These are phyloP conservation scores for Danio albolineatus DNA, from an alignment of 2,797 vertebrate species.

Conservation along the genomic window DNA sequence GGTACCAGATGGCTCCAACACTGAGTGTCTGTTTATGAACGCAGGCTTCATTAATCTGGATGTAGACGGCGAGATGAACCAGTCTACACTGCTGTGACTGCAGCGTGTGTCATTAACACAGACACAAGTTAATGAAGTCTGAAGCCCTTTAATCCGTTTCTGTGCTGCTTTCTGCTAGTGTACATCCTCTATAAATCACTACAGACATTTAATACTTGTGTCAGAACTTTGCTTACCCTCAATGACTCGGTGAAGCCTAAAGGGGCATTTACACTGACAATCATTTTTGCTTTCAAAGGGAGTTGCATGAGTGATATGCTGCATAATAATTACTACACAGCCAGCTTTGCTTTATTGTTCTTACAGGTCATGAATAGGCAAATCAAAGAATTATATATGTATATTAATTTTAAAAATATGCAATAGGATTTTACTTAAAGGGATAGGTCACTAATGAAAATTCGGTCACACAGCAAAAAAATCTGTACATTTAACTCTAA, in stretches of 20 bases:
- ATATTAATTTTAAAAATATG: too few species aligned
- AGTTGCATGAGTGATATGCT: too few species aligned
- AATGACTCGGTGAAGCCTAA: constrained; percentile 1
- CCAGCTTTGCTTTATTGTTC: too few species aligned
- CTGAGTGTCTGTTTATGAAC: constrained; percentile 43
- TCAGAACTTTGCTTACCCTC: constrained; percentile 4
- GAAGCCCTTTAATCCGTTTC: constrained; percentile 38
- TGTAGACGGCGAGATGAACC: constrained; percentile 35
- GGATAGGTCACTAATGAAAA: too few species aligned
- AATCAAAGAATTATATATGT: too few species aligned
- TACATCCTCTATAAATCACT: constrained; percentile 4
- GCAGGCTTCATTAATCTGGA: constrained; percentile 53
- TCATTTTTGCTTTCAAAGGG: too few species aligned
- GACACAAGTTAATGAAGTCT: constrained; percentile 47
- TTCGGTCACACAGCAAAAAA: too few species aligned
- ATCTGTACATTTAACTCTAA: too few species aligned
- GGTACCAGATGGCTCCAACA: constrained; percentile 40
- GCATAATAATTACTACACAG: too few species aligned
- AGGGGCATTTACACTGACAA: not conserved
- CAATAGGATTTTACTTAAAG: too few species aligned
- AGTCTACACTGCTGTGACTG: constrained; percentile 37
- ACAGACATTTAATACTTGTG: constrained; percentile 29
- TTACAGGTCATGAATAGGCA: too few species aligned
- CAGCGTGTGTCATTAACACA: constrained; percentile 18
- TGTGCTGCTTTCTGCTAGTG: not conserved